Percentiles rank a stretch among this genome's conserved stretches.
These are phyloP conservation scores for Hipposideros larvatus DNA, from an alignment of 2,797 vertebrate genomes.

Conservation along the genomic window DNA sequence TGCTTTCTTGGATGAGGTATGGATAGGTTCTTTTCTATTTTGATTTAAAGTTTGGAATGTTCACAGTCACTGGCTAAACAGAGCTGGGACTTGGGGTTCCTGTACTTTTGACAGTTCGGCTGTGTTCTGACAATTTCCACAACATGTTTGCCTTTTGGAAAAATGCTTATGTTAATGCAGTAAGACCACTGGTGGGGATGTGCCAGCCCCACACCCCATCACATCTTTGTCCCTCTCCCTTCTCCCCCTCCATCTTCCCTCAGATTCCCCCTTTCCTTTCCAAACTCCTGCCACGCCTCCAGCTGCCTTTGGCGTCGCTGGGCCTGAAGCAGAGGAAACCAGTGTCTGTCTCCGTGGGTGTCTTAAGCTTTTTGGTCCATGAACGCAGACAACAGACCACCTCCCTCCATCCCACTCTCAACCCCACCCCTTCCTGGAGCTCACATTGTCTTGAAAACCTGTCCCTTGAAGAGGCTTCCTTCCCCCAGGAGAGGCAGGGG, in stretches of 20 bases:
- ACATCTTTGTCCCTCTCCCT: rapidly evolving
- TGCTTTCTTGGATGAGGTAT: not conserved
- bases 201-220: rapidly evolving
- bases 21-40: not conserved
- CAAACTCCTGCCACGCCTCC: too few species aligned
- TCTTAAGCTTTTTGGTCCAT: not conserved
- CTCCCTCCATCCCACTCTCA: not conserved
- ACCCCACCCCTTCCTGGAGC: not conserved
- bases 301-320: not conserved
- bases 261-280: not conserved
- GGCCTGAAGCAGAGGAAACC: not conserved
- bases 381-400: not conserved
- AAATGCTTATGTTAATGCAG: not conserved
- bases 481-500: not conserved
- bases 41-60: not conserved
- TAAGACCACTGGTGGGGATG: rapidly evolving
- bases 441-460: not conserved
- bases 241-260: not conserved
- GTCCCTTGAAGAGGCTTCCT: not conserved
- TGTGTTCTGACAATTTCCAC: rapidly evolving
- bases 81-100: not conserved
- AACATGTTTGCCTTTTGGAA: not conserved
- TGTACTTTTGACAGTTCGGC: not conserved
- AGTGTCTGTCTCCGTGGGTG: not conserved
- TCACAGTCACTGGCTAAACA: not conserved